Percentiles rank a stretch among this genome's conserved stretches.
Evolutionary conservation across 2,113 vertebrate genomes (phyloP).

Genomic region (Malurus cyaneus): DNA sequence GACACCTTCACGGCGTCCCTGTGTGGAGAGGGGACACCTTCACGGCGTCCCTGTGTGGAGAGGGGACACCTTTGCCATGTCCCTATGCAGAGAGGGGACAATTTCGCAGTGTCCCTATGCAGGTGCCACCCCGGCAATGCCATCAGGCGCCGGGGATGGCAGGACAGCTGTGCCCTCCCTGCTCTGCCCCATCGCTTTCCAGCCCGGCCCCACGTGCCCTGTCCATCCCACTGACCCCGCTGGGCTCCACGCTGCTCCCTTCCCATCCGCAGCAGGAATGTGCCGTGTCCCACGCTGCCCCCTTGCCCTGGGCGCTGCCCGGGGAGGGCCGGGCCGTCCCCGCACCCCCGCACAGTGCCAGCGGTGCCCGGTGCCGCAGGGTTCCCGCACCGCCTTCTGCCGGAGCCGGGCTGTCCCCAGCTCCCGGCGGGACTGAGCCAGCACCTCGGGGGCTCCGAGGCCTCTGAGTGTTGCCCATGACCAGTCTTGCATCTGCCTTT

Average conservation of each 20-base stretch:
- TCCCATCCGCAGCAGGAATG: not conserved
- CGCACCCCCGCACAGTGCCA: not conserved
- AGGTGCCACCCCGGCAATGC: not conserved
- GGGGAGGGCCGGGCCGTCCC: not conserved
- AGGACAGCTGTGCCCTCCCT: not conserved
- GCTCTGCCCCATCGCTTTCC: not conserved
- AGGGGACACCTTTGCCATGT: not conserved
- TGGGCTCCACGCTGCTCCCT: not conserved
- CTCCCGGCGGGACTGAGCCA: not conserved
- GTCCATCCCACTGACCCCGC: not conserved
- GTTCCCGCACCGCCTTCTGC: not conserved
- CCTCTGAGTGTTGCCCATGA: not conserved
- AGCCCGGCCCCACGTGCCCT: not conserved
- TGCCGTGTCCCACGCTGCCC: not conserved
- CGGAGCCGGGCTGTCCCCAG: not conserved
- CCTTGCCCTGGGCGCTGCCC: not conserved
- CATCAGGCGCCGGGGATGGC: not conserved
- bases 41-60: rapidly evolving
- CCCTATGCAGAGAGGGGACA: not conserved
- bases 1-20: not conserved
- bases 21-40: not conserved
- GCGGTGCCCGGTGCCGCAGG: not conserved
- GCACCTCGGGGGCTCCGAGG: not conserved
- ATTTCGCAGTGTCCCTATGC: rapidly evolving
- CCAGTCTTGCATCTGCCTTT: conserved; percentile 40